phyloP scores from a whole-genome alignment of 2,888 invertebrate species.

The Drosophila limbata region DNA sequence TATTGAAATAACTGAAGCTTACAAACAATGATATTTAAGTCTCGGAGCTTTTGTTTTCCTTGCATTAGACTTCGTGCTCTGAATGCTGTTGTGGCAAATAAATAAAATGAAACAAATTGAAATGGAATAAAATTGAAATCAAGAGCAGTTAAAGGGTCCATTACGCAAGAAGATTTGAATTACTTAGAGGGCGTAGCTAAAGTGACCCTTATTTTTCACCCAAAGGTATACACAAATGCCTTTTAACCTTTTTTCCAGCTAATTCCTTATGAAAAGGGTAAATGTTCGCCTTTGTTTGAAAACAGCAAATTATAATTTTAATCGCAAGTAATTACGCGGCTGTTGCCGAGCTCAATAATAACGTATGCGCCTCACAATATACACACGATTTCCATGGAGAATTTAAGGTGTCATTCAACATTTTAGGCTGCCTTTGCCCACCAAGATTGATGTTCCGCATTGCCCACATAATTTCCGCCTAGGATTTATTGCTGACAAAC shows the following conservation, averaged over 20 bases:
- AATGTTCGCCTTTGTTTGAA: conserved; percentile 2
- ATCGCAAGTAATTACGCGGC: conserved; percentile 18
- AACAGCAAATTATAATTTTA: conserved; percentile 8
- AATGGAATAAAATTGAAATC: conserved; percentile 17
- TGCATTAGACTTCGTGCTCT: background rate
- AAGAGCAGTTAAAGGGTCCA: conserved; percentile 10
- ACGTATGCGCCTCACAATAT: background rate
- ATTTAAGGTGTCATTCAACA: conserved; percentile 26
- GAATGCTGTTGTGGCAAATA: conserved; percentile 1
- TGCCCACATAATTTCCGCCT: conserved; percentile 50
- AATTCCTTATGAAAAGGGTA: conserved; percentile 19
- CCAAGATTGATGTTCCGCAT: conserved; percentile 65
- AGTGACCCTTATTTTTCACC: conserved; percentile 22
- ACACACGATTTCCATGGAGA: conserved; percentile 16
- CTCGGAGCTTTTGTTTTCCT: background rate
- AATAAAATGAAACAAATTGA: conserved; percentile 10
- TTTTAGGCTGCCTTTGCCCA: conserved; percentile 8
- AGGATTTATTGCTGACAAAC: conserved; percentile 62
- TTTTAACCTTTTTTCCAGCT: conserved; percentile 11
- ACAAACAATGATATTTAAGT: background rate
- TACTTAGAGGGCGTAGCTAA: background rate
- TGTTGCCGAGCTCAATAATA: conserved; percentile 2
- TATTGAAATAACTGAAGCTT: conserved; percentile 4
- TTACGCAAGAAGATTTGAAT: conserved; percentile 19
- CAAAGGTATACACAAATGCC: conserved; percentile 5